phyloP scores from a whole-genome alignment of 2,888 invertebrate genomes.

The Sinopyrophorus schimmeli region DNA sequence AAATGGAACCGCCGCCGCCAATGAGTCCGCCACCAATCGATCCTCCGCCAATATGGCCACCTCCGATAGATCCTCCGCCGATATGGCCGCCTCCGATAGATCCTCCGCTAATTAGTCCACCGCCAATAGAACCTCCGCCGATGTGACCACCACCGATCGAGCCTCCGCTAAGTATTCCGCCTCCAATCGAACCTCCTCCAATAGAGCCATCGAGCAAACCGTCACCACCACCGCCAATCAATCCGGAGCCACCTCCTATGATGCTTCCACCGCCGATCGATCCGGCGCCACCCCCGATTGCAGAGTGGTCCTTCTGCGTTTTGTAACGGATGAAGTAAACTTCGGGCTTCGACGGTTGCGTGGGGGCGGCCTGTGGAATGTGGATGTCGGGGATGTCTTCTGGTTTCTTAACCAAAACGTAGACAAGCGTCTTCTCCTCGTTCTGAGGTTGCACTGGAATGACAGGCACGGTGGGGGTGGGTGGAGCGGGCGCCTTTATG shows the following conservation, averaged over 20 bases:
- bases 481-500: constrained; percentile 84
- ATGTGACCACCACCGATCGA: constrained; percentile 11
- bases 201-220: constrained; percentile 16
- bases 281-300: constrained; percentile 49
- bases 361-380: constrained; percentile 75
- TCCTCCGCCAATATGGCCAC: constrained; percentile 20
- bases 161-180: constrained; percentile 13
- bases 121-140: constrained; percentile 16
- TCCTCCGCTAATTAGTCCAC: constrained; percentile 37
- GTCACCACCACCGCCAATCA: constrained; percentile 24
- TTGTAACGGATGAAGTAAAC: constrained; percentile 87
- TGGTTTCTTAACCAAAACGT: constrained; percentile 80
- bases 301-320: constrained; percentile 61
- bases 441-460: constrained; percentile 79
- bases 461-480: constrained; percentile 74
- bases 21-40: constrained; percentile 39
- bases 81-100: constrained; percentile 41
- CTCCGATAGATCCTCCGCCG: constrained; percentile 28
- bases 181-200: constrained; percentile 23
- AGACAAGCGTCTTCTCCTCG: constrained; percentile 84
- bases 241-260: constrained; percentile 21
- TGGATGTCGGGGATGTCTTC: constrained; percentile 56
- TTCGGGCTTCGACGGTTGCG: constrained; percentile 84
- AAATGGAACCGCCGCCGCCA: constrained; percentile 36
- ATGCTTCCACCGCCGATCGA: constrained; percentile 52